Base-by-base conservation (phyloP, 2,113 vertebrate genomes). In the Cariama cristata region DNA sequence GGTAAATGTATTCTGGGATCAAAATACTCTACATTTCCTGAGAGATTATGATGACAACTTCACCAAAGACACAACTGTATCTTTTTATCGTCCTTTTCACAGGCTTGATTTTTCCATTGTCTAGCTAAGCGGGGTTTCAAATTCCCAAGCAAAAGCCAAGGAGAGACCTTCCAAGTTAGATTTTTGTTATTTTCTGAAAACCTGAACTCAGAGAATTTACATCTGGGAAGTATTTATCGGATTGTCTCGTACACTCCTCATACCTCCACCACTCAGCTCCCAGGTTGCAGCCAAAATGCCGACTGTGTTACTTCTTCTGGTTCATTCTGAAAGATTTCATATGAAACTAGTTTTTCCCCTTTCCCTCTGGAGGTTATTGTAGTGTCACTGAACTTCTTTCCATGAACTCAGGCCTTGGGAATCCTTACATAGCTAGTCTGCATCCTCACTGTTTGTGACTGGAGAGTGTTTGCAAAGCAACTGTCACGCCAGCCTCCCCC, bases 11-110 rank as follows among this genome's bases (percentile, higher is more conserved):
- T 93, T 93, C 74, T 89, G 53, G 23, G 52, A 93, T 94, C 79
- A 96, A 96, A 93, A 92, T 94, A 68, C 7, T 77, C 72, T 74
- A 44, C 60, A 67, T 87, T 93, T 95, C 49, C 77, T 93, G 81
- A 91, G 73, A 90, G 93, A 73, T 93, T 87, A 79, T 35, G 19
- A 84, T 88, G 73, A 75, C 62, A 85, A 8, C 55, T 87, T 94
- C 75, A 93, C 73, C 69, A 86, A 88, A 94, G 45, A n/a, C 67
- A 93, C 35, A 80, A 90, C 14, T 60, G 32, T 90, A 52, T 93
- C 38, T 74, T 81, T 82, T 86, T 86, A 85, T 80, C 71, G 88
- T 28, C n/a, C 42, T 90, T 93, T 90, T 88, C 69, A 77, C 5
- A 71, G 55, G 52, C 71, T 77, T 74, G 55, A 83, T 83, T 96